A percentile compares a stretch with the other conserved stretches of the same genome.
phyloP scores from a whole-genome alignment of 2,113 vertebrate species.

The Plestiodon gilberti region DNA sequence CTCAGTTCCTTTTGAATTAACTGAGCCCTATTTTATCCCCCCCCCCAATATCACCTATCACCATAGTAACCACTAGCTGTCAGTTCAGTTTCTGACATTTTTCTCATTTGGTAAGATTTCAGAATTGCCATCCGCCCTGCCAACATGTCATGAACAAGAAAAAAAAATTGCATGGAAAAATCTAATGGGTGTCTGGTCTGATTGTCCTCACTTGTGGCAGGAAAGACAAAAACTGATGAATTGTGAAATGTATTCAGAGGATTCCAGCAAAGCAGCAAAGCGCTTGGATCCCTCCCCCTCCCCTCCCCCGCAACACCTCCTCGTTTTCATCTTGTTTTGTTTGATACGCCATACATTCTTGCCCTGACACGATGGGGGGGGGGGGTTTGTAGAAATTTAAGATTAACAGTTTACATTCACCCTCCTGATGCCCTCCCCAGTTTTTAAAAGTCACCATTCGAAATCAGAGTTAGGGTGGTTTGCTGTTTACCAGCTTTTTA shows the following conservation, averaged over 20 bases:
- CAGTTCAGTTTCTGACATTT: conserved; percentile 98
- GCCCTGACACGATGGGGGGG: conserved; percentile 77
- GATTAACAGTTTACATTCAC: conserved; percentile 82
- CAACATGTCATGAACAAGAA: conserved; percentile 95
- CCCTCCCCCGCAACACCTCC: conserved; percentile 75
- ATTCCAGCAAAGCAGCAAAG: conserved; percentile 98
- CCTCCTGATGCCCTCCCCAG: conserved; percentile 56
- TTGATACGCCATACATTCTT: conserved; percentile 81
- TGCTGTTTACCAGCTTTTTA: conserved; percentile 67
- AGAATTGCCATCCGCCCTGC: conserved; percentile 98
- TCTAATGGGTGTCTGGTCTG: conserved; percentile 99
- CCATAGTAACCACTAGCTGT: conserved; percentile 93
- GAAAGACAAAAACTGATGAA: conserved; percentile 99
- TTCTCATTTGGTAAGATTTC: conserved; percentile 97
- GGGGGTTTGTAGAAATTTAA: conserved; percentile 81
- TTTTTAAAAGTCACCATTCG: conserved; percentile 76
- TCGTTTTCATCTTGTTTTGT: conserved; percentile 84
- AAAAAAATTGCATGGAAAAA: conserved; percentile 93
- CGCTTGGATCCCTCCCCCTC: conserved; percentile 85
- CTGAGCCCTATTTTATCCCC: conserved; percentile 82
- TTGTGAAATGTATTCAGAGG: conserved; percentile 99
- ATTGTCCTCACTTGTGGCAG: conserved; percentile 99
- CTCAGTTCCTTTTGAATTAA: conserved; percentile 88
- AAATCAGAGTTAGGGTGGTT: conserved; percentile 76
- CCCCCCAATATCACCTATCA: conserved; percentile 85